Base-by-base conservation (phyloP, 2,888 invertebrate genomes). In the Tinea pellionella region DNA sequence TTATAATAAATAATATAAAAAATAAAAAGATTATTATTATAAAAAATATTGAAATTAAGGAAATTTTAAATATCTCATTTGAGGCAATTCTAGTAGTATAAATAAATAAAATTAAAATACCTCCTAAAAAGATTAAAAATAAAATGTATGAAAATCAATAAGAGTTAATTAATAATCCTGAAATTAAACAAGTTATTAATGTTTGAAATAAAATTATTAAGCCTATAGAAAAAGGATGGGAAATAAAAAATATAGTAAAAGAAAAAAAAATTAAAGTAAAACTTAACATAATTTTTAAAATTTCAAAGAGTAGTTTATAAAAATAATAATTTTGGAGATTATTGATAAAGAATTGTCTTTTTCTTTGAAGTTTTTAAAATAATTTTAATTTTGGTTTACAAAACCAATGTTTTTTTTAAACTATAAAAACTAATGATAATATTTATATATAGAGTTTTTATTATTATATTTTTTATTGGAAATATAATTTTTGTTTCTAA, bases 241-340 rank as follows among this genome's bases (percentile, higher is more conserved):
- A 81, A 71, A 78, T 18, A 63, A 70, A 77, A 65, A 74, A 64
- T 74, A 78, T 75, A 61, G 69, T 62, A 53, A 74, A 59, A n/a
- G 75, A 71, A 56, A 72, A 67, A 67, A 71, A 63, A 72, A 66
- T 68, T 76, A 72, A 60, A 30, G 30, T 30, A 30, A 7, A 30
- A 9, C 9, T 73, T 30, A 30, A 30, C 9, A 30, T 30, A 30
- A 9, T 30, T 7, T 30, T 7, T 30, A 30, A 65, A 64, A 72
- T 71, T 63, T 79, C 89, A 90, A 87, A 84, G 86, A 86, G 78
- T 91, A 91, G 89, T 91, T 91, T 90, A 78, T 65, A 78, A 91
- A 80, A 91, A 91, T 90, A 85, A 89, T 90, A 91, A 90, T 91
- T 91, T 91, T 91, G 90, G 90, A 88, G 87, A 90, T 91, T 91